A percentile compares a stretch with the other conserved stretches of the same genome.
Evolutionary conservation across 2,113 vertebrate species (phyloP).

Genomic region (Physeter macrocephalus): DNA sequence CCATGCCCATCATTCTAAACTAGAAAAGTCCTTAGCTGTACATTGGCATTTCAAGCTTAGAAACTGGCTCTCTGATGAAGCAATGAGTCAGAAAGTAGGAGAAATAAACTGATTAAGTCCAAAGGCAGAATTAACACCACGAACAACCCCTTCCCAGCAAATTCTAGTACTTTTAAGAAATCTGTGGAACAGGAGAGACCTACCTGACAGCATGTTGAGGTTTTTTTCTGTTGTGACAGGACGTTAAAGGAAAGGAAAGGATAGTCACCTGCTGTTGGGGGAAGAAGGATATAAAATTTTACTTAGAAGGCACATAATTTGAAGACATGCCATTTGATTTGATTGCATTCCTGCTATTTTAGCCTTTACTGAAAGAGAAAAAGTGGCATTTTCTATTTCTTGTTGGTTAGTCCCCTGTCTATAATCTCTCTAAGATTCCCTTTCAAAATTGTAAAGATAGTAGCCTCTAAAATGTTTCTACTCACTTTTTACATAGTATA

Average conservation of each 20-base stretch:
- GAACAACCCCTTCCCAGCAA: background rate
- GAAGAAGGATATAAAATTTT: background rate
- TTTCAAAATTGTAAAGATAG: background rate
- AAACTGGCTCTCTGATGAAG: background rate
- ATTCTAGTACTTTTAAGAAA: background rate
- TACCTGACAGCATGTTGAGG: background rate
- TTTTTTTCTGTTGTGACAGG: background rate
- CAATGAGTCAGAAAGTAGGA: background rate
- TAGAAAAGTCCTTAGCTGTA: background rate
- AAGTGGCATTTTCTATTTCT: background rate
- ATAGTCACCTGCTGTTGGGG: background rate
- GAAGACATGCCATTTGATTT: background rate
- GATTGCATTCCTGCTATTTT: background rate
- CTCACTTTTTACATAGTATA: background rate
- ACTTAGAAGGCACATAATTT: background rate
- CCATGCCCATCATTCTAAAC: background rate
- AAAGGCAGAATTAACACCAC: background rate
- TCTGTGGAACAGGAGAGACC: background rate
- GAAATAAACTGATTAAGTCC: background rate
- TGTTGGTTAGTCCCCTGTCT: background rate
- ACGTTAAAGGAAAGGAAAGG: background rate
- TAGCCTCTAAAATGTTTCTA: background rate
- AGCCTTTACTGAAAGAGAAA: background rate
- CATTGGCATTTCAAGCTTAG: background rate
- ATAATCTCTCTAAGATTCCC: background rate